Base-by-base conservation (phyloP, 2,113 vertebrate genomes). In the Cololabis saira region DNA sequence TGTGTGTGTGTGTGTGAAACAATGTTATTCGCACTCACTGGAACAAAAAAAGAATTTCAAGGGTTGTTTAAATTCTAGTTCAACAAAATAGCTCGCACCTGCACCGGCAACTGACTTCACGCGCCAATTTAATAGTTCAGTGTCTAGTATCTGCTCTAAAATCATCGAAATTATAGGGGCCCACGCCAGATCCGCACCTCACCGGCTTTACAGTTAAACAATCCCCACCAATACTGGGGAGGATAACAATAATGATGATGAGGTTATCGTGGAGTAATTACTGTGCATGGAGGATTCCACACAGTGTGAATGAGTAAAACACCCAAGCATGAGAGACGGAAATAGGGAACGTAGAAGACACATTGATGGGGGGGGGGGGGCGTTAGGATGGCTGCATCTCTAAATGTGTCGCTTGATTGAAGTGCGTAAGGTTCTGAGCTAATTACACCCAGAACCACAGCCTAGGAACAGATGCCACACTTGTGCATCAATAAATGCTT, bases 401-500 rank as follows among this genome's bases (percentile, higher is more conserved):
- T 82, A 87, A 92, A 90, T 87, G 90, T 87, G 80, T 83, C 73
- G 75, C 84, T 84, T 90, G 89, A 91, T 89, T 93, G 88, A 91
- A 91, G 86, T 90, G 83, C 75, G 80, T 72, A 89, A 90, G 84
- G 89, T 88, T 92, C 85, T 85, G 78, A 81, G 89, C 89, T 93
- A 92, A 93, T 92, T 90, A 88, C 90, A 89, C 87, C 83, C 86
- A 89, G 86, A 92, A 83, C 81, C 67, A 40, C 81, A 84, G 82
- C 86, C 71, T 77, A 79, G 84, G 89, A 91, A 90, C 91, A 92
- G 91, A 93, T 93, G 91, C 87, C 91, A 90, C 89, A 90, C 89
- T 92, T 91, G 90, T 92, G 90, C 92, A 90, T 93, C 92, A 92
- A 93, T 93, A 93, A 93, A 91, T 91, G 86, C 91, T 92, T 92